Percentiles rank a stretch among this genome's conserved stretches.
These are phyloP conservation scores for Synergus umbraculus DNA, from an alignment of 2,888 invertebrate genomes.

Conservation along the genomic window DNA sequence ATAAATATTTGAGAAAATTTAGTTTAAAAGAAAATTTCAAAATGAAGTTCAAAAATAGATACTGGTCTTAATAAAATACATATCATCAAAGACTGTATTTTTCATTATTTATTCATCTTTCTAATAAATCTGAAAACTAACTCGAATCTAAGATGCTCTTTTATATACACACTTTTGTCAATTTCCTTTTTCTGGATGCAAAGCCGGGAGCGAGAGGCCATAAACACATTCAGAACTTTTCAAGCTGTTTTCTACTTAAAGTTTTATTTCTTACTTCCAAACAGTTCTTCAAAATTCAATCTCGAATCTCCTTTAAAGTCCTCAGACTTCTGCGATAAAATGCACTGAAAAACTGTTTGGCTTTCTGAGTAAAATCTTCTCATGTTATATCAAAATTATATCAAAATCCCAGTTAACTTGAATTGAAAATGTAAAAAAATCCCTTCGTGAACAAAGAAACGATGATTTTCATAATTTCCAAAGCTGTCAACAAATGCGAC, in stretches of 20 bases:
- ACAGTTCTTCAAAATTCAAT: constrained; percentile 33
- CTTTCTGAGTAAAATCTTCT: neutral
- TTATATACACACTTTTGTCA: neutral
- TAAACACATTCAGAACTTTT: constrained; percentile 37
- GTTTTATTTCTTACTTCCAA: constrained; percentile 27
- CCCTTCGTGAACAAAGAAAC: too few species aligned
- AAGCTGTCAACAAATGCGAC: neutral
- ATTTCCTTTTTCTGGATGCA: neutral
- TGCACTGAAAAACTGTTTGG: constrained; percentile 21
- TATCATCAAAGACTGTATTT: too few species aligned
- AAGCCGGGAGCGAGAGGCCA: constrained; percentile 4
- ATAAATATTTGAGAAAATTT: too few species aligned
- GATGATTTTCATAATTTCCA: neutral
- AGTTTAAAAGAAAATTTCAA: too few species aligned
- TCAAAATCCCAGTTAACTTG: neutral
- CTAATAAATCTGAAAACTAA: neutral
- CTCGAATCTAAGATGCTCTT: neutral
- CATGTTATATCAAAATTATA: constrained; percentile 1
- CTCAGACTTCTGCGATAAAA: constrained; percentile 25
- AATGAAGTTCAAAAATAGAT: too few species aligned
- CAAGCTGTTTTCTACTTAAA: constrained; percentile 37
- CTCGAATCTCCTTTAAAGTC: constrained; percentile 32
- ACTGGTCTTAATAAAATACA: too few species aligned
- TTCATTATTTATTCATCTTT: neutral
- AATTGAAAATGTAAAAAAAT: too few species aligned